Percentiles rank a stretch among this genome's conserved stretches.
phyloP scores from a whole-genome alignment of 2,888 invertebrate species.

The Mythimna albipuncta region DNA sequence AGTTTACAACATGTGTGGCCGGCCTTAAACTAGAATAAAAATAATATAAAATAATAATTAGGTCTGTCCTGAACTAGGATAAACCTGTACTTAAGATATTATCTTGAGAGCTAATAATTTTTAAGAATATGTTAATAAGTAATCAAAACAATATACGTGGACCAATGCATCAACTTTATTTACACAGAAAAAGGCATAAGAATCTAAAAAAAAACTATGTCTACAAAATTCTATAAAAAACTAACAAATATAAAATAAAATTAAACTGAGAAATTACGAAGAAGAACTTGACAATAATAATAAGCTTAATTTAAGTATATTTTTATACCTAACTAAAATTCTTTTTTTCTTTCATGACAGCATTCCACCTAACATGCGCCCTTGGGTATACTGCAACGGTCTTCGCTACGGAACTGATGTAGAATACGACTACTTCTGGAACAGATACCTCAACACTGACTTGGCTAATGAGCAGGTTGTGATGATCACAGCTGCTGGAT shows the following conservation, averaged over 20 bases:
- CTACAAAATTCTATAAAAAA: no score
- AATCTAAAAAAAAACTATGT: no score
- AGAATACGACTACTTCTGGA: conserved; percentile 93
- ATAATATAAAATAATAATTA: no score
- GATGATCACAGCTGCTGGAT: conserved; percentile 93
- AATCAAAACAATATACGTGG: no score
- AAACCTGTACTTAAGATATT: no score
- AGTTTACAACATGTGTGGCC: no score
- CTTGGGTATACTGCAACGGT: conserved; percentile 94
- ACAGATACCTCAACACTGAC: conserved; percentile 90
- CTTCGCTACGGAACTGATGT: conserved; percentile 91
- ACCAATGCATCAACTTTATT: no score
- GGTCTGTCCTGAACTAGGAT: no score
- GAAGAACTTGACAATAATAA: background rate
- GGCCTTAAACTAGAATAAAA: no score
- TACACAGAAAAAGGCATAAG: no score
- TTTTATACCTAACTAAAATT: background rate
- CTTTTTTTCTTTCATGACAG: conserved; percentile 60
- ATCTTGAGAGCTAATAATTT: no score
- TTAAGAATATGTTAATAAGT: no score
- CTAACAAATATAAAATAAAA: background rate
- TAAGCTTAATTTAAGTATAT: background rate
- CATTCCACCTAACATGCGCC: conserved; percentile 89
- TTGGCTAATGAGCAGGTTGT: conserved; percentile 93
- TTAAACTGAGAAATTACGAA: background rate